Base-by-base conservation (phyloP, 37 sponge, comb jelly and placozoan genomes). In the Halichondria panicea region DNA sequence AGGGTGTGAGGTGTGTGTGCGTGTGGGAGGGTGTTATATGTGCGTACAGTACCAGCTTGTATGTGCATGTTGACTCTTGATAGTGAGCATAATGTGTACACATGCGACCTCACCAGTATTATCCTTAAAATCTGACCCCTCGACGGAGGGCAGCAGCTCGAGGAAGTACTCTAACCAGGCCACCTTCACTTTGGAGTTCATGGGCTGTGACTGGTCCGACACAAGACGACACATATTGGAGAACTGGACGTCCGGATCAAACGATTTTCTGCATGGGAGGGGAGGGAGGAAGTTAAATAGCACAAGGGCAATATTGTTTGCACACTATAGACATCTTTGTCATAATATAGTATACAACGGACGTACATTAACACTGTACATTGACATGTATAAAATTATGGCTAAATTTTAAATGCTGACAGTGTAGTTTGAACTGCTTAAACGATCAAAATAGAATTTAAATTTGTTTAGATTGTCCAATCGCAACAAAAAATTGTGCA, bases 101-200 rank as follows among this genome's bases (percentile, higher is more conserved):
- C 38, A 37, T 38, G n/a, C 27, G 28, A 48, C 31, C 42, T 5
- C 41, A 90, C 87, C 91, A 33, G 72, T 30, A 30, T 37, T 75
- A 25, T 90, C 80, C 36, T 43, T 73, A 67, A 93, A 85, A 39
- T 83, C 87, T 0, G 74, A 37, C 0, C 92, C 59, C 43, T 94
- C 93, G 55, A 94, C 30, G 28, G 53, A 56, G 0, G 84, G 81
- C n/a, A 91, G 39, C 0, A 94, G 74, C 37, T 82, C 89, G 0
- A 56, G 48, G 31, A 91, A 41, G 63, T 87, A 94, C 72, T 91
- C 83, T 56, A 94, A 57, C 80, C 81, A 89, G 3, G 89, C 92
- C 45, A 80, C 75, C 62, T 91, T 91, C 35, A 83, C 84, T 69
- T 89, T 93, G 35, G 37, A 63, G 60, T 72, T 93, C 84, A 93